Evolutionary conservation across 2,113 vertebrate species (phyloP), one percentile per base, ranked within the genome.

Genomic region (Rhipidura dahli): DNA sequence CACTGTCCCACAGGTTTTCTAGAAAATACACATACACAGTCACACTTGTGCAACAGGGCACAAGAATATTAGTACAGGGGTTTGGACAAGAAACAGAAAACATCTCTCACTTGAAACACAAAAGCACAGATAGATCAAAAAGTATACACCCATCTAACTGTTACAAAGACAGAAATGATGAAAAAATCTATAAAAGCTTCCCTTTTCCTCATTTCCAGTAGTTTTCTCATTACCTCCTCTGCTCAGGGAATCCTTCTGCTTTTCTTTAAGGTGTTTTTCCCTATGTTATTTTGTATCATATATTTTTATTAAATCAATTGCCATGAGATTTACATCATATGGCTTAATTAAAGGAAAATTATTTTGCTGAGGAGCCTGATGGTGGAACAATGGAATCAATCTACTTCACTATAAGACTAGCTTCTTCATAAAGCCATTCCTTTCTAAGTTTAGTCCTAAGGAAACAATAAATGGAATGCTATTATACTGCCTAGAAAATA

Each of bases 341-440:
- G 70, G n/a, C 63, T 85, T 96, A 97, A 96, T 96, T 89, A 89
- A 87, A 83, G 44, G 42, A 40, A 92, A 91, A 91, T 91, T 93
- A 77, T 96, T 94, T 95, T 94, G 75, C 68, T 56, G 44, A 91
- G 66, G 44, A 83, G 49, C 7, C 78, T 88, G 71, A 71, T 85
- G 60, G 84, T 93, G 40, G 82, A 87, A 88, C 78, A 90, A 95
- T 70, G 57, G 60, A 94, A 95, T 94, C 42, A 91, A 95, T 73
- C 71, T 93, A 27, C 51, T 91, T 80, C 80, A 83, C 64, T 94
- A 63, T 51, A 92, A 72, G 77, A 82, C 69, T 53, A 89, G n/a
- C 27, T 83, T 94, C 60, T 94, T 93, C 87, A 95, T 70, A 93
- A 77, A 93, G 70, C 11, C 59, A 71, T 91, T 95, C 5, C 49